Conservation (phyloP, 1,140 invertebrate genomes). For the Drosophila elegans region DNA sequence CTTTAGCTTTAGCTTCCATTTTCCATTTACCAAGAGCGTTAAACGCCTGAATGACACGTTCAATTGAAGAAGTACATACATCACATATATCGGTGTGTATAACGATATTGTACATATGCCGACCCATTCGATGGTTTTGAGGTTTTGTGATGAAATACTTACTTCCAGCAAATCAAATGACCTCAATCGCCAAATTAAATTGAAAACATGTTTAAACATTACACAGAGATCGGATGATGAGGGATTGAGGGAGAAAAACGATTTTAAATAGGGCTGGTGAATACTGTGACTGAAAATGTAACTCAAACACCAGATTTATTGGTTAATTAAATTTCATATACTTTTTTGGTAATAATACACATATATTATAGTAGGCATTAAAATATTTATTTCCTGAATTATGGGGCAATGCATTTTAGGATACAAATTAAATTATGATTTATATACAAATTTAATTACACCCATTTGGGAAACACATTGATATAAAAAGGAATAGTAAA, state of each 20-base stretch:
- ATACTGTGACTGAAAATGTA: too few relatives aligned
- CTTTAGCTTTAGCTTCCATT: conserved; percentile 21
- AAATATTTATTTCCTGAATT: too few relatives aligned
- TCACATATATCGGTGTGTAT: not conserved
- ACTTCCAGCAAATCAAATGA: conserved; percentile 73
- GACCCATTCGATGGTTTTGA: conserved; percentile 14
- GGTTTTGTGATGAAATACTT: conserved; percentile 46
- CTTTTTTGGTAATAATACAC: too few relatives aligned
- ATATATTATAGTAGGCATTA: too few relatives aligned
- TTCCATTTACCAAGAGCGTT: conserved; percentile 49
- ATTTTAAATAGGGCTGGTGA: not conserved
- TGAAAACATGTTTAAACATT: conserved; percentile 60
- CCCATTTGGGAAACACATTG: too few relatives aligned
- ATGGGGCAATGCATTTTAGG: too few relatives aligned
- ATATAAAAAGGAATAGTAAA: too few relatives aligned
- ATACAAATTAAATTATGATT: too few relatives aligned
- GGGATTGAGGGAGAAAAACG: conserved; percentile 4
- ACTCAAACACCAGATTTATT: too few relatives aligned
- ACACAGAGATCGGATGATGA: conserved; percentile 10
- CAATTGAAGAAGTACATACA: conserved; percentile 56
- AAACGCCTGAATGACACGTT: conserved; percentile 79
- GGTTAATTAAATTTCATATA: too few relatives aligned
- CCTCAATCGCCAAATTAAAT: conserved; percentile 77
- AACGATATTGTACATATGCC: conserved; percentile 1
- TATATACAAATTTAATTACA: too few relatives aligned